Percentiles rank a stretch among this genome's conserved stretches.
Evolutionary conservation across 2,797 vertebrate species (phyloP).

Genomic region (Mionectes olivaceus): DNA sequence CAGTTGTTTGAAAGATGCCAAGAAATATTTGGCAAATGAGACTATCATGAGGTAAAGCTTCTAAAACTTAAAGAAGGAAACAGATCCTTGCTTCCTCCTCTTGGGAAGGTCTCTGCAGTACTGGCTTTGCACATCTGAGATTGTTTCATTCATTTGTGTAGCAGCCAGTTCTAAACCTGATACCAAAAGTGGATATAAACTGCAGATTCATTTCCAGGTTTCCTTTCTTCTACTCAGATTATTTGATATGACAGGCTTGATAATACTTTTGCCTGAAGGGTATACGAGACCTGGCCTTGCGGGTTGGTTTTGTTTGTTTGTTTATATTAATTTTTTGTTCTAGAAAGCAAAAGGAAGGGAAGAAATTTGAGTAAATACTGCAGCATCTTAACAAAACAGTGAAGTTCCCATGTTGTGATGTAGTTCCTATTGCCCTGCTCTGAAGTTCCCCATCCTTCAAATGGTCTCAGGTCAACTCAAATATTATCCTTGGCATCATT

Average conservation of each 20-base stretch:
- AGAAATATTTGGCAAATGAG: constrained; percentile 33
- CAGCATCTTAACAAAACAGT: background rate
- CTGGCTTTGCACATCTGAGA: constrained; percentile 24
- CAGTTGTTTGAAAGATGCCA: constrained; percentile 18
- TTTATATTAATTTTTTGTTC: background rate
- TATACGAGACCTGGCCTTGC: background rate
- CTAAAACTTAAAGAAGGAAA: constrained; percentile 41
- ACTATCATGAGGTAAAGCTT: constrained; percentile 27
- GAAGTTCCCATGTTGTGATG: background rate
- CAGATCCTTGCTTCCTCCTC: background rate
- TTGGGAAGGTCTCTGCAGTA: constrained; percentile 16
- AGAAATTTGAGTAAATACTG: background rate
- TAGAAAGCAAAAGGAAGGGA: constrained; percentile 1
- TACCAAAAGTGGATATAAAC: constrained; percentile 9
- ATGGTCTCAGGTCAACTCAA: background rate
- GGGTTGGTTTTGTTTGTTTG: background rate
- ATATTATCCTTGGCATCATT: constrained; percentile 39
- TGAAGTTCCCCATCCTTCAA: background rate
- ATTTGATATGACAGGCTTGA: background rate
- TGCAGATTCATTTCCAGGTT: constrained; percentile 15
- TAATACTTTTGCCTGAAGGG: background rate
- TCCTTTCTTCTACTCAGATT: background rate
- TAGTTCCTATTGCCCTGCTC: background rate
- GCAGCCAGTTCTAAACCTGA: constrained; percentile 33
- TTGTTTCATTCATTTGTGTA: constrained; percentile 28